These are phyloP conservation scores for Anarsia innoxiella DNA, from an alignment of 2,888 invertebrate species.

Conservation along the genomic window DNA sequence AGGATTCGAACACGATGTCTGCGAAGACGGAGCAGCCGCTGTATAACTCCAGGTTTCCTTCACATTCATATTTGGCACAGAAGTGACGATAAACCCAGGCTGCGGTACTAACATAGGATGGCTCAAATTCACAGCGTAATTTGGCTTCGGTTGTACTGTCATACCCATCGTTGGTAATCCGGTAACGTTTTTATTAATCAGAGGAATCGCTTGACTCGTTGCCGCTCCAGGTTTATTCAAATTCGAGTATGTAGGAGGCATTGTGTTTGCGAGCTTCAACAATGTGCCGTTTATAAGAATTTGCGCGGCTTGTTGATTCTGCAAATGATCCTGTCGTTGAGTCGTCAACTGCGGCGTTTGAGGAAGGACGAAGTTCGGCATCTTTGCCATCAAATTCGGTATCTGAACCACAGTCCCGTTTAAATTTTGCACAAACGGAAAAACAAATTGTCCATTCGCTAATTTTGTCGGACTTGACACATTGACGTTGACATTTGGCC, in stretches of 20 bases:
- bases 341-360: constrained; percentile 49
- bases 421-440: constrained; percentile 77
- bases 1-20: constrained; percentile 50
- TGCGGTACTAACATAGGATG: constrained; percentile 65
- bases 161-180: constrained; percentile 63
- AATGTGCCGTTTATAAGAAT: constrained; percentile 70
- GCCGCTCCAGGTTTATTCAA: constrained; percentile 47
- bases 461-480: constrained; percentile 65
- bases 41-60: constrained; percentile 67
- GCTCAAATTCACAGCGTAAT: constrained; percentile 69
- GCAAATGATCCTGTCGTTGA: constrained; percentile 57
- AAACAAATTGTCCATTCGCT: constrained; percentile 71
- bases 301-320: constrained; percentile 62
- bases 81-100: constrained; percentile 68
- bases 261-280: constrained; percentile 59
- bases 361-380: constrained; percentile 71
- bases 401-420: constrained; percentile 76
- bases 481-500: constrained; percentile 53
- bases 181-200: constrained; percentile 62
- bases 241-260: constrained; percentile 48
- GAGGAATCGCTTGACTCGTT: constrained; percentile 52
- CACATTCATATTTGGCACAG: constrained; percentile 70
- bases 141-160: constrained; percentile 69
- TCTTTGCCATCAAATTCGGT: constrained; percentile 76
- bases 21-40: constrained; percentile 43